phyloP scores from a whole-genome alignment of 2,113 vertebrate species.

The Aix galericulata region DNA sequence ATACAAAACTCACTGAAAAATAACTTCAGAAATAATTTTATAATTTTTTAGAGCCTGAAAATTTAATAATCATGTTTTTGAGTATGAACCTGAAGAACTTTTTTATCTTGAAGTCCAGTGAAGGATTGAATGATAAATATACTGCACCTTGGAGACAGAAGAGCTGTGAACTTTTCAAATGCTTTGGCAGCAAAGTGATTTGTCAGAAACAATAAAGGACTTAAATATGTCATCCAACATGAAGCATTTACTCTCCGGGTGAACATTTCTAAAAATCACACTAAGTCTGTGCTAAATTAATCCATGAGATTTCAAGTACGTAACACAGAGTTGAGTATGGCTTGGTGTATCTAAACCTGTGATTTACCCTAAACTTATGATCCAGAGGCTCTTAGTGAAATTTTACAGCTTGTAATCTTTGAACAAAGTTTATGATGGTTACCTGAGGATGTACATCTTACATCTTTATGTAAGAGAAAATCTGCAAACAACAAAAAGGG shows the following conservation, averaged over 20 bases:
- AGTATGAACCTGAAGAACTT: background rate
- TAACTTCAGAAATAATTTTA: background rate
- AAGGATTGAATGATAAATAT: background rate
- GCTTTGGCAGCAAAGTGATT: background rate
- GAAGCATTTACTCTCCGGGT: background rate
- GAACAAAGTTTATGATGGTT: background rate
- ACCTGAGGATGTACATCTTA: background rate
- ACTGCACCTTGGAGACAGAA: slow-evolving; percentile 1
- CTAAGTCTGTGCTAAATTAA: background rate
- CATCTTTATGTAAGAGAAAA: background rate
- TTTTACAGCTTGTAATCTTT: slow-evolving; percentile 9
- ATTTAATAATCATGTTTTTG: background rate
- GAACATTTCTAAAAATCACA: slow-evolving; percentile 31
- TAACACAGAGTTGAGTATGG: slow-evolving; percentile 3
- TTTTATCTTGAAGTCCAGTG: background rate
- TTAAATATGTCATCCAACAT: background rate
- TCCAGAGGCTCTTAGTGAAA: background rate
- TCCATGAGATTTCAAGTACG: background rate
- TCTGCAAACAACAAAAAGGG: background rate
- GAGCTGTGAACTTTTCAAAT: slow-evolving; percentile 26
- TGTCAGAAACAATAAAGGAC: slow-evolving; percentile 15
- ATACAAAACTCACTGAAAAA: background rate
- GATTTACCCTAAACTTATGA: slow-evolving; percentile 29
- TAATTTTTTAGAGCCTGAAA: background rate
- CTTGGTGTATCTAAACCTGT: slow-evolving; percentile 11